Base-by-base conservation (phyloP, 2,113 vertebrate species). In the Lamprologus lemairii region DNA sequence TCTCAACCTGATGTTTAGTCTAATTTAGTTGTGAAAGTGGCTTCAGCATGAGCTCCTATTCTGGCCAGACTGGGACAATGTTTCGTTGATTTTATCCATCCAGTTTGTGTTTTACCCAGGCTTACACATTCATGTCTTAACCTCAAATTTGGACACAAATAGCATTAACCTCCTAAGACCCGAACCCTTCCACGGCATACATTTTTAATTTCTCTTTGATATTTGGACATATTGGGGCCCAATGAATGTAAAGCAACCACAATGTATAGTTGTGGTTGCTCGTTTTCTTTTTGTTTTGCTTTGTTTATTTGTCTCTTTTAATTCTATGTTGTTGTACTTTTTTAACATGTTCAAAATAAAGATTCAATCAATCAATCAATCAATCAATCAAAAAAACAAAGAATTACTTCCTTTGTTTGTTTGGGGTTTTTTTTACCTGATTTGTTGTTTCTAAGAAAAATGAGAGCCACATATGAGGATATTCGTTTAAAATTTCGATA, bases 391-490 rank as follows among this genome's bases (percentile, higher is more conserved):
- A 47, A 47, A 47, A 28, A 58, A 58, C 57, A 58, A 58, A 58
- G 14, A 58, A 58, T 31, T 58, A 58, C 26, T 57, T 57, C 1
- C 1, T 57, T 28, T 57, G 7, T 57, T 57, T 57, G 2, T 3
- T 26, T 57, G 54, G 17, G 0, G 3, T 3, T 3, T 7, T 23
- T 57, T 58, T 16, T 58, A 5, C 4, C 7, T 58, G 33, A 33
- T 33, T 58, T 58, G 28, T 58, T 31, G 5, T 58, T 58, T 31
- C 3, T 58, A 58, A 9, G 26, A 58, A 31, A 58, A 58, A 58
- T 58, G 13, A 58, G 55, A 28, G 13, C 55, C 55, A 58, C 26
- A 58, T 58, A 58, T 58, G 13, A 28, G 1, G 26, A 58, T 58
- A 58, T 58, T 58, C 3, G 3, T 58, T 58, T 31, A 58, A 58